These are phyloP conservation scores for Trissolcus basalis DNA, from an alignment of 1,140 invertebrate species.

Conservation along the genomic window DNA sequence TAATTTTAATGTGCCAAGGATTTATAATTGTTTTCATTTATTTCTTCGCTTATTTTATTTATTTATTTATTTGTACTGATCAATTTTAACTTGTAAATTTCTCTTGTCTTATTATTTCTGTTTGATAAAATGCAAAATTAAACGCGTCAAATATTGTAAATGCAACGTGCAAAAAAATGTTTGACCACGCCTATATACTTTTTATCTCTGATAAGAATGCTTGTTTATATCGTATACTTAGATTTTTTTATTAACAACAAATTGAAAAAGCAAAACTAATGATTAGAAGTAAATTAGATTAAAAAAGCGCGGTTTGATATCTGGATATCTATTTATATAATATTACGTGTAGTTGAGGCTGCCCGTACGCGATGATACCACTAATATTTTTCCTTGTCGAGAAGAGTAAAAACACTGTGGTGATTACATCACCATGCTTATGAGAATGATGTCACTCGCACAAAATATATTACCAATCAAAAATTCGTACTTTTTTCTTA, in stretches of 20 bases:
- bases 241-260: too few species aligned
- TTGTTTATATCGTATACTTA: too few species aligned
- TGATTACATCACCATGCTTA: slow-evolving; percentile 48
- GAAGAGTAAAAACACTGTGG: slow-evolving; percentile 35
- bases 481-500: too few species aligned
- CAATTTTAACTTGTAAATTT: too few species aligned
- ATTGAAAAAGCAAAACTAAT: too few species aligned
- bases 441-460: slow-evolving; percentile 45
- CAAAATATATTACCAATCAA: slow-evolving; percentile 28
- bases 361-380: slow-evolving; percentile 9
- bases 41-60: too few species aligned
- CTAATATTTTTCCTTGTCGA: slow-evolving; percentile 27
- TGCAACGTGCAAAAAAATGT: slow-evolving; percentile 3
- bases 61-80: too few species aligned
- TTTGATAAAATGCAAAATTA: too few species aligned
- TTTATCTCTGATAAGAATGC: neutral
- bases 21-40: too few species aligned
- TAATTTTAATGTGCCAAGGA: too few species aligned
- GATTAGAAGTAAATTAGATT: slow-evolving; percentile 6
- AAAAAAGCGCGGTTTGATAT: slow-evolving; percentile 9
- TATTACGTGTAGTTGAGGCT: neutral
- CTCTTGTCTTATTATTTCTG: too few species aligned
- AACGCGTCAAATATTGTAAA: too few species aligned
- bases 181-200: slow-evolving; percentile 29
- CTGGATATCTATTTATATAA: slow-evolving; percentile 30